A percentile compares a stretch with the other conserved stretches of the same genome.
Evolutionary conservation across 2,888 invertebrate genomes (phyloP).

Genomic region (Alsophila aescularia): DNA sequence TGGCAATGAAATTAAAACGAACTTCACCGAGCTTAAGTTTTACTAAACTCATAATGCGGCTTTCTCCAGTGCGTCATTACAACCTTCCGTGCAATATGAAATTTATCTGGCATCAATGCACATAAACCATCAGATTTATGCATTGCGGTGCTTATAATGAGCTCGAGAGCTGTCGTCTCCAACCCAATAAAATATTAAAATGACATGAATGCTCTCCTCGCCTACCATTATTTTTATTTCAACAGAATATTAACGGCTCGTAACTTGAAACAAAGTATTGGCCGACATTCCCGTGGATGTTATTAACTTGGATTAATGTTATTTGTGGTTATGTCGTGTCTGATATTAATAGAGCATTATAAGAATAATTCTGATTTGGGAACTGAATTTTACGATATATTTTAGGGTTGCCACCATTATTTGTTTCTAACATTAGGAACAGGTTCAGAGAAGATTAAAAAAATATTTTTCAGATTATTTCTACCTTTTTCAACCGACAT

Average conservation of each 20-base stretch:
- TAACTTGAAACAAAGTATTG: slow-evolving; percentile 48
- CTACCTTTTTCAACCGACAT: too few species aligned
- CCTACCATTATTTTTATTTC: slow-evolving; percentile 57
- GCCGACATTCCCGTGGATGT: slow-evolving; percentile 32
- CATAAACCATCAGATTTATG: slow-evolving; percentile 74
- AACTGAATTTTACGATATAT: slow-evolving; percentile 23
- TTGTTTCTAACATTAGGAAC: background rate
- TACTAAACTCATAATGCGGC: slow-evolving; percentile 32
- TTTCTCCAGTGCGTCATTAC: slow-evolving; percentile 42
- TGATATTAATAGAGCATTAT: slow-evolving; percentile 25
- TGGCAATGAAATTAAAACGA: slow-evolving; percentile 8
- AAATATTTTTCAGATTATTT: background rate
- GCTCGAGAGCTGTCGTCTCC: slow-evolving; percentile 62
- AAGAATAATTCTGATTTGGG: slow-evolving; percentile 39
- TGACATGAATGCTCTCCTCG: slow-evolving; percentile 61
- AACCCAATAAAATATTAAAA: slow-evolving; percentile 71
- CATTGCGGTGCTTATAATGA: slow-evolving; percentile 62
- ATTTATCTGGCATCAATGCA: slow-evolving; percentile 69
- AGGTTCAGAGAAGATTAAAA: background rate
- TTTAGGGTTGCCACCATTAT: slow-evolving; percentile 6
- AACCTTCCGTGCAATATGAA: slow-evolving; percentile 42
- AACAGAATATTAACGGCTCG: slow-evolving; percentile 52
- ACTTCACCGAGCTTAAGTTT: slow-evolving; percentile 39
- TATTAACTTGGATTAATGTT: slow-evolving; percentile 28
- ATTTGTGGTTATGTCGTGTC: slow-evolving; percentile 28